Evolutionary conservation across 2,888 invertebrate genomes (phyloP), one percentile per base, ranked within the genome.

Genomic region (Cremastobaeus sp.): DNA sequence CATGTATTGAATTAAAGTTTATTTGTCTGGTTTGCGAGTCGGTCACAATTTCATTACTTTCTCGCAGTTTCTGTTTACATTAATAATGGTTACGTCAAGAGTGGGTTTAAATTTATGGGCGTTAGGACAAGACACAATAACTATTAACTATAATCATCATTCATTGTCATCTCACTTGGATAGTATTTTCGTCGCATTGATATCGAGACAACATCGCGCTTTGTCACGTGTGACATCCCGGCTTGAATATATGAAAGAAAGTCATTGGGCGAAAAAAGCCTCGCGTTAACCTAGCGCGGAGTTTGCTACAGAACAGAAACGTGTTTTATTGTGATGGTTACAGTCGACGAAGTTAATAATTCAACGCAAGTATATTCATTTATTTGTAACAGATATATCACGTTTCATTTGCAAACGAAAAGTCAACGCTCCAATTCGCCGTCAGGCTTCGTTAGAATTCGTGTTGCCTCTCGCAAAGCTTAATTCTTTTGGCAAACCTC

Each of bases 71-170:
- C 37, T 60, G 68, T 59, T 60, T 69, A 69, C 69, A 69, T 69
- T 69, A 69, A 60, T 69, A 69, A 69, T 34, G 47, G 54, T 69
- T 69, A 69, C 45, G 69, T 60, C 69, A 62, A 62, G 54, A 37
- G 60, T 50, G 11, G 43, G 47, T 47, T 52, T 59, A 52, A 59
- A 59, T 68, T 68, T 68, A 68, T 50, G 68, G 57, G 59, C 25
- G 52, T 57, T 45, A 57, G 68, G 52, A 68, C 68, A 68, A 68
- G 68, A 68, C 57, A 57, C 59, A 48, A 68, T 68, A 50, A 47
- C 59, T 59, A 48, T 68, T 68, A 57, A 68, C 68, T 57, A 57
- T 50, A 66, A 68, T 68, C 68, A 64, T 64, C 52, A 68, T 68
- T 57, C 57, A 59, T 59, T 57, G 66, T 65, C 54, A 45, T 45